Base-by-base conservation (phyloP, 2,797 vertebrate species). In the Spinibarbus caldwelli region DNA sequence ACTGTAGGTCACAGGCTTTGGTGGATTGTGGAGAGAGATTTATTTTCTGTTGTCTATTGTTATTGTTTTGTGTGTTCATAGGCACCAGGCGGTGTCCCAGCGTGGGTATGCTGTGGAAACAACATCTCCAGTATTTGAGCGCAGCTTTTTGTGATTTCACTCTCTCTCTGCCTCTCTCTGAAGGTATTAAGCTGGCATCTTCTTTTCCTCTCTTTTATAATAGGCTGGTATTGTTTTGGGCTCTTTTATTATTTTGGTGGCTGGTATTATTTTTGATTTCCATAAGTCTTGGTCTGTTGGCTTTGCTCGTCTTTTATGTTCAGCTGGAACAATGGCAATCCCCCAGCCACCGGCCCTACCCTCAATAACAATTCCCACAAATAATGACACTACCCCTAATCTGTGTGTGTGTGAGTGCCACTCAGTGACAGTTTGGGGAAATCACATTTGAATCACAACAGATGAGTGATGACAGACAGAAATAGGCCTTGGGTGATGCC, bases 11-110 rank as follows among this genome's bases (percentile, higher is more conserved):
- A 81, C 26, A 5, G 54, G 31, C 29, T 89, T 92, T 92, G 93
- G 59, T 64, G 71, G 59, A n/a, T 76, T 77, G 45, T 41, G 45
- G 15, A 49, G 34, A 57, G 76, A 80, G 76, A 29, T 95, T 94
- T 95, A 94, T 95, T 95, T 95, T 94, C 77, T 80, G 77, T 80
- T 66, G 54, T 85, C 57, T 85, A 85, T 80, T 85, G 76, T 85
- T 80, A 72, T 73, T 73, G 67, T 73, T 73, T 73, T 72, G 41
- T 72, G 68, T 23, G 68, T 72, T 64, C 21, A 79, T 73, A 38
- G 54, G 68, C 76, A 72, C 52, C 49, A 54, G 45, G 62, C 76
- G 0, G 31, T 38, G 57, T 85, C 84, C 84, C 84, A 85, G 84
- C 11, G 68, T 80, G 84, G 68, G 67, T 73, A 73, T 52, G 54